These are phyloP conservation scores for Toxotes jaculatrix DNA, from an alignment of 2,113 vertebrate genomes.

Conservation along the genomic window DNA sequence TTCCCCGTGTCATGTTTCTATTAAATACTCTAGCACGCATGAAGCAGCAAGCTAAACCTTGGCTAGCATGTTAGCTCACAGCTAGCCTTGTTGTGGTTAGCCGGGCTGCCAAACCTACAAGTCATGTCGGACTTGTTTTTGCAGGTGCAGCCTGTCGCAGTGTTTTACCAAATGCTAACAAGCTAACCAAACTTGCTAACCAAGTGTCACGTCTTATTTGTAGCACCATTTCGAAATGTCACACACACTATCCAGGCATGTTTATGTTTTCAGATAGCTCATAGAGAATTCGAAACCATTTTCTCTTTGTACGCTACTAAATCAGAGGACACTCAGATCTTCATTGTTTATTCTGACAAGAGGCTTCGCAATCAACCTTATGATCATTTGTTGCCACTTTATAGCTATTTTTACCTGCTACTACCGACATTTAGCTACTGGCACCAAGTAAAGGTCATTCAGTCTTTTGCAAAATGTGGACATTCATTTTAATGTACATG, in stretches of 20 bases:
- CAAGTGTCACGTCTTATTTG: background rate
- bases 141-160: background rate
- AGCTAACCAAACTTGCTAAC: background rate
- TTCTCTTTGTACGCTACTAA: background rate
- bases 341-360: background rate
- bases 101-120: conserved; percentile 40
- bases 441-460: background rate
- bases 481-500: background rate
- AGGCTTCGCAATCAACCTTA: background rate
- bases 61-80: conserved; percentile 59
- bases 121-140: background rate
- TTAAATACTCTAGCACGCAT: background rate
- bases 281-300: too few relatives aligned
- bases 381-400: background rate
- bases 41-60: conserved; percentile 1
- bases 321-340: background rate
- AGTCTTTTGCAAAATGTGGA: background rate
- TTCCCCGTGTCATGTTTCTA: background rate
- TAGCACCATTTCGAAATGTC: background rate
- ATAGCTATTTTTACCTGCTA: too few relatives aligned
- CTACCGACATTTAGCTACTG: too few relatives aligned
- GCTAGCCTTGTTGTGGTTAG: conserved; percentile 53
- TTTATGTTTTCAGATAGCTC: background rate
- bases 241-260: background rate
- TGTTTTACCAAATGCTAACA: conserved; percentile 10